Evolutionary conservation across 1,140 invertebrate genomes (phyloP).

Genomic region (Zophobas atratus): DNA sequence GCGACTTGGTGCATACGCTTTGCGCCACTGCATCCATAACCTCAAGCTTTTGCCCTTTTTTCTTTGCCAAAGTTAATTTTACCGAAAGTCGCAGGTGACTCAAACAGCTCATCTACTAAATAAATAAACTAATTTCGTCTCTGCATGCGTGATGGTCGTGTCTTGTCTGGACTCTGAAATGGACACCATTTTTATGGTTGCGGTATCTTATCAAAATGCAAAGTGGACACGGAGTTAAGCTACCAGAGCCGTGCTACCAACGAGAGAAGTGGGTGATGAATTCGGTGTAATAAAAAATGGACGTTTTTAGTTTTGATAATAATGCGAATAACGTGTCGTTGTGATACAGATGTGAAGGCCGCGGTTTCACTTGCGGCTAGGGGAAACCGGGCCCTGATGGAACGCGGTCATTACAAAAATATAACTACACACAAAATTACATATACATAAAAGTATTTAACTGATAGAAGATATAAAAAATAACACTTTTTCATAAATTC

Average conservation of each 20-base stretch:
- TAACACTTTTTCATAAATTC: no score
- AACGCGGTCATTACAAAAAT: no score
- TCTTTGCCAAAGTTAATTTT: conserved; percentile 23
- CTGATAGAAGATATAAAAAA: no score
- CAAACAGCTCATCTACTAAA: conserved; percentile 5
- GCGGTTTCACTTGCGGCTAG: background rate
- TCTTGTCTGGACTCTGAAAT: conserved; percentile 39
- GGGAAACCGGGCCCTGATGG: no score
- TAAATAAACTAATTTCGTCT: conserved; percentile 37
- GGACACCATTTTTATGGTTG: conserved; percentile 44
- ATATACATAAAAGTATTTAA: no score
- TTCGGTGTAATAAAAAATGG: conserved; percentile 46
- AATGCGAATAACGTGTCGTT: conserved; percentile 21
- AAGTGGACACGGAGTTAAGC: conserved; percentile 51
- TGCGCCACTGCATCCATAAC: background rate
- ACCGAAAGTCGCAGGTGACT: conserved; percentile 21
- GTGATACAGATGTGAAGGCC: background rate
- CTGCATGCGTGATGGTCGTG: conserved; percentile 37
- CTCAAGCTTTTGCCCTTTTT: conserved; percentile 12
- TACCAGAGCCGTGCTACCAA: conserved; percentile 30
- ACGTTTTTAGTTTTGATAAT: conserved; percentile 48
- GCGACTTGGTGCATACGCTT: background rate
- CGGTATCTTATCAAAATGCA: conserved; percentile 50
- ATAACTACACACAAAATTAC: no score
- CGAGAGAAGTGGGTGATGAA: conserved; percentile 48